Base-by-base conservation (phyloP, 1,140 invertebrate species). In the Aphidius gifuensis region DNA sequence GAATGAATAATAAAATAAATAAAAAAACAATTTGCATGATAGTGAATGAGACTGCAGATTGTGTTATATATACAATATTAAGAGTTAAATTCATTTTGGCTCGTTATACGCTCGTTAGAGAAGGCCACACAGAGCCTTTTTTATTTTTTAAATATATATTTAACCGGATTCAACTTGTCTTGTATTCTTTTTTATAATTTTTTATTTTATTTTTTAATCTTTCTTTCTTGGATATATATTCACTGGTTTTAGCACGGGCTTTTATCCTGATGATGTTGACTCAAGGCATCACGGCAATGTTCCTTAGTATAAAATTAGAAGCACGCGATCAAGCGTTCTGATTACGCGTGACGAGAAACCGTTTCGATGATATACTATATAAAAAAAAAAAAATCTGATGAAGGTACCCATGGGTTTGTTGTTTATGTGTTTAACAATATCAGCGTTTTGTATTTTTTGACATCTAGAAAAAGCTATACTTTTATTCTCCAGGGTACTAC, bases 241-340 rank as follows among this genome's bases (percentile, higher is more conserved):
- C 32, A 16, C 8, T 11, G 9, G 32, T 23, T 51, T 49, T 42
- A 48, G 32, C 32, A 32, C 48, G 58, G 5, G 21, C n/a, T 32
- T 32, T 32, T 32, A 32, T 32, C 23, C 23, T 8, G 43, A 50
- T 43, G 55, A 23, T 56, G 16, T 60, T 58, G 63, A 61, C 23
- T 32, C 23, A 69, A 66, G 66, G 53, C 49, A 54, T 64, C 65
- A 60, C 65, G 5, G 23, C 8, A 39, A 38, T 69, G 16, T 16
- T 16, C 16, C 16, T 16, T 16, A 16, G 16, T 16, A 68, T 73
- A 69, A 73, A 73, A 74, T 74, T 72, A 73, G 69, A 72, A 69
- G 71, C 73, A 72, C 71, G 73, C 73, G 70, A 74, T 74, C 69
- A 62, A 63, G 70, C 68, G 66, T 60, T 61, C 61, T 63, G 73